A percentile compares a stretch with the other conserved stretches of the same genome.
These are phyloP conservation scores for Tridacna gigas DNA, from an alignment of 2,888 invertebrate species.

Conservation along the genomic window DNA sequence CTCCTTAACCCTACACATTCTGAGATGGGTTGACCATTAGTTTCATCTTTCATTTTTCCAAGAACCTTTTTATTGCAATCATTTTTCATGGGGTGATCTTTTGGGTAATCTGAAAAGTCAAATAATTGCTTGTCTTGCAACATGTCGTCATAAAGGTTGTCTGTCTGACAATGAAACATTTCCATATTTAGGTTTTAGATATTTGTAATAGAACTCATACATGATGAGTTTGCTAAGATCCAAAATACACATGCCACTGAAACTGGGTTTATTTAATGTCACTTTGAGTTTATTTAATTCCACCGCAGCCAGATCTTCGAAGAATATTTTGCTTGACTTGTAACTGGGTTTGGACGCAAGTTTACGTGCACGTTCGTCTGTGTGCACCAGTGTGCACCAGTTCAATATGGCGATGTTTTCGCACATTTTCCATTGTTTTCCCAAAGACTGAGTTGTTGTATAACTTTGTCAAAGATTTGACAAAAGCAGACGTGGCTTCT, in stretches of 20 bases:
- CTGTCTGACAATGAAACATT: slow-evolving; percentile 28
- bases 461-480: slow-evolving; percentile 65
- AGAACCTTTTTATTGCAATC: slow-evolving; percentile 16
- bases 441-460: slow-evolving; percentile 80
- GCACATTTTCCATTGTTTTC: slow-evolving; percentile 74
- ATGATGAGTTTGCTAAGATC: slow-evolving; percentile 83
- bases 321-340: too few relatives aligned
- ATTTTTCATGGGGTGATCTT: slow-evolving; percentile 16
- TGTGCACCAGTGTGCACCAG: slow-evolving; percentile 49
- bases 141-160: slow-evolving; percentile 30
- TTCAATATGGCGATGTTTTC: slow-evolving; percentile 37
- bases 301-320: slow-evolving; percentile 41
- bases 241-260: slow-evolving; percentile 47
- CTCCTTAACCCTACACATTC: slow-evolving; percentile 19
- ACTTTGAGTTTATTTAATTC: slow-evolving; percentile 36
- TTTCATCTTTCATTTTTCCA: too few relatives aligned
- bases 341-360: slow-evolving; percentile 43
- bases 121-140: background rate
- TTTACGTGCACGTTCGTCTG: slow-evolving; percentile 30
- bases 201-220: slow-evolving; percentile 81
- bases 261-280: slow-evolving; percentile 37
- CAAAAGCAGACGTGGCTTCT: slow-evolving; percentile 77
- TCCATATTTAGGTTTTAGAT: slow-evolving; percentile 73
- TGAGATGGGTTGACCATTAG: slow-evolving; percentile 16
- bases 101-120: too few relatives aligned